These are phyloP conservation scores for Andricus quercusramuli DNA, from an alignment of 2,888 invertebrate genomes.

Conservation along the genomic window DNA sequence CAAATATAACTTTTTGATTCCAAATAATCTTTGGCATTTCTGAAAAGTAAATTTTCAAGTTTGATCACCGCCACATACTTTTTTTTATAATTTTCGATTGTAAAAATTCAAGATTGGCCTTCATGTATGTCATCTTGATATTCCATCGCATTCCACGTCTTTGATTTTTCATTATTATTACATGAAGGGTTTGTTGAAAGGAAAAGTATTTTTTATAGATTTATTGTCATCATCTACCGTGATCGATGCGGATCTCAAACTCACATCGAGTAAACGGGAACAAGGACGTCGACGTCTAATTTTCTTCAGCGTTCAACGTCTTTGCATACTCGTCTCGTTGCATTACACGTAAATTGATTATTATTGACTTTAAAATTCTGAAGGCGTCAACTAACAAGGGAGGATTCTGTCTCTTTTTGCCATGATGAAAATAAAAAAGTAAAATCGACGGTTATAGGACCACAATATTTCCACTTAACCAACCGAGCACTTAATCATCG, in stretches of 20 bases:
- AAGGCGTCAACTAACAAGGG: background rate
- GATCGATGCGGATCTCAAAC: conserved; percentile 29
- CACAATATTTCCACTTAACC: no score
- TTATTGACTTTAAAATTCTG: background rate
- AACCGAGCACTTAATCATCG: no score
- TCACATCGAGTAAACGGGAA: conserved; percentile 5
- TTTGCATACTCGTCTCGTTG: conserved; percentile 18
- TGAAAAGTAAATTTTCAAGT: no score
- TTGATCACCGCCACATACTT: no score
- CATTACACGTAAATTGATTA: background rate
- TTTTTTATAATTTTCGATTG: no score
- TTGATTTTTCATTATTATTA: conserved; percentile 35
- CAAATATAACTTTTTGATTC: no score
- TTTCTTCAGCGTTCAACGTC: conserved; percentile 8
- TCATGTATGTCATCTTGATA: no score
- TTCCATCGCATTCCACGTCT: conserved; percentile 18
- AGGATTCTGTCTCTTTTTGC: no score
- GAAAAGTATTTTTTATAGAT: background rate
- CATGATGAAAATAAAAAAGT: no score
- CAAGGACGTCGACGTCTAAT: conserved; percentile 18
- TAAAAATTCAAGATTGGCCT: no score
- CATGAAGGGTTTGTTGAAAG: background rate
- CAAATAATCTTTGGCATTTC: no score
- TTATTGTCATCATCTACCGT: background rate
- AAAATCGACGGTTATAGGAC: no score